Evolutionary conservation across 2,797 vertebrate species (phyloP).

Genomic region (Brachymystax lenok): DNA sequence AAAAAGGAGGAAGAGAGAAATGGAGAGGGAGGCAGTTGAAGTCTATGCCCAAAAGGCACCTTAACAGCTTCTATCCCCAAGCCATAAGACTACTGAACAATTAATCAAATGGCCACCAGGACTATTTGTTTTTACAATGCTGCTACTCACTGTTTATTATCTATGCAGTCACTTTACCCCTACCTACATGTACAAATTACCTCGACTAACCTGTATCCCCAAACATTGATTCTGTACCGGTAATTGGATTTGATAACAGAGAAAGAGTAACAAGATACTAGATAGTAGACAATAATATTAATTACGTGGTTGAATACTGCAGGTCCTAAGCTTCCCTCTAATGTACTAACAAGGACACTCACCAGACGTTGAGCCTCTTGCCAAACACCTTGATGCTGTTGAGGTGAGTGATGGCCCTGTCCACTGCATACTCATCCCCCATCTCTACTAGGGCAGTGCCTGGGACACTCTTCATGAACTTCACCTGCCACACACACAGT

Average conservation of each 20-base stretch:
- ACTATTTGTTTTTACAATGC: too few relatives aligned
- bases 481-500: slow-evolving; percentile 76
- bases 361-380: slow-evolving; percentile 79
- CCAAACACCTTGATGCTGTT: slow-evolving; percentile 97
- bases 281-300: neutral
- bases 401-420: slow-evolving; percentile 95
- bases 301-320: neutral
- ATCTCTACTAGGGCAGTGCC: slow-evolving; percentile 96
- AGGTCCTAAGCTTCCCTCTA: neutral
- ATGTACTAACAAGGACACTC: neutral
- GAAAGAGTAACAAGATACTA: slow-evolving; percentile 5
- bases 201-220: too few relatives aligned
- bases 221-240: too few relatives aligned
- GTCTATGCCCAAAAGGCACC: neutral
- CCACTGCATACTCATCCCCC: slow-evolving; percentile 96
- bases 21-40: slow-evolving; percentile 10
- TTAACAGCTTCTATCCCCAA: too few relatives aligned
- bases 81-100: too few relatives aligned
- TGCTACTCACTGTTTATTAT: too few relatives aligned
- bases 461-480: slow-evolving; percentile 98
- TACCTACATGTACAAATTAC: too few relatives aligned
- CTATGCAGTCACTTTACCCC: too few relatives aligned
- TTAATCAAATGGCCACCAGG: too few relatives aligned
- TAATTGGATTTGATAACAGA: neutral
- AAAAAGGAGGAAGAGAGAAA: neutral